Conservation (phyloP, 2,113 vertebrate genomes). For the Raja brachyura region DNA sequence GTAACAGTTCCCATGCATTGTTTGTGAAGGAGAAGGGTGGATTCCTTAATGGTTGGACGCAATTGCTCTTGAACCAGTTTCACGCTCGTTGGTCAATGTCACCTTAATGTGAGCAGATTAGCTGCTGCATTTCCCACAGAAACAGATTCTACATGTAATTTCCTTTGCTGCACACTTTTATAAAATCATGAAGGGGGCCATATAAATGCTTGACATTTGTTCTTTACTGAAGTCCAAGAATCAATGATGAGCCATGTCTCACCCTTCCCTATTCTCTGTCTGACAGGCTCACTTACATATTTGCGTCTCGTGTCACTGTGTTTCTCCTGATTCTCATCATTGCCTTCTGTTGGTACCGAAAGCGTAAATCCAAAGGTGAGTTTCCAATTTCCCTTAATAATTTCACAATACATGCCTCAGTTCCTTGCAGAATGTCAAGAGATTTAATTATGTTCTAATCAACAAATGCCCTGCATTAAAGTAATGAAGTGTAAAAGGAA, state of each 20-base stretch:
- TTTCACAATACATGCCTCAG: not conserved
- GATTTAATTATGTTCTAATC: not conserved
- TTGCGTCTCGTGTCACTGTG: not conserved
- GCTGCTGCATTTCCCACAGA: not conserved
- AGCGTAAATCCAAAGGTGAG: not conserved
- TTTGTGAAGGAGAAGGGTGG: too few relatives aligned
- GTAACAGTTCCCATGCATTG: too few relatives aligned
- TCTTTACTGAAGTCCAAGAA: not conserved
- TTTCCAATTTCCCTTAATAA: not conserved
- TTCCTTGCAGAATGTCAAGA: not conserved
- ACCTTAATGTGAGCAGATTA: too few relatives aligned
- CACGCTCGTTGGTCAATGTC: too few relatives aligned
- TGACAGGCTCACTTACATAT: not conserved
- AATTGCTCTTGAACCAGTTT: too few relatives aligned
- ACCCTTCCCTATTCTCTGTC: not conserved
- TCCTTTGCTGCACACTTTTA: not conserved
- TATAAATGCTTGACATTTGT: not conserved
- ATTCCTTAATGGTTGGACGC: too few relatives aligned
- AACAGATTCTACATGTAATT: not conserved
- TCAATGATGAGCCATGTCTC: not conserved
- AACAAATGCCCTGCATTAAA: not conserved
- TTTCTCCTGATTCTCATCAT: not conserved
- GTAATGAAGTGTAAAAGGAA: too few relatives aligned
- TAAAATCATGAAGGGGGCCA: not conserved
- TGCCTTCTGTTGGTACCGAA: not conserved